Conservation (phyloP, 2,113 vertebrate species). For the Caranx melampygus region DNA sequence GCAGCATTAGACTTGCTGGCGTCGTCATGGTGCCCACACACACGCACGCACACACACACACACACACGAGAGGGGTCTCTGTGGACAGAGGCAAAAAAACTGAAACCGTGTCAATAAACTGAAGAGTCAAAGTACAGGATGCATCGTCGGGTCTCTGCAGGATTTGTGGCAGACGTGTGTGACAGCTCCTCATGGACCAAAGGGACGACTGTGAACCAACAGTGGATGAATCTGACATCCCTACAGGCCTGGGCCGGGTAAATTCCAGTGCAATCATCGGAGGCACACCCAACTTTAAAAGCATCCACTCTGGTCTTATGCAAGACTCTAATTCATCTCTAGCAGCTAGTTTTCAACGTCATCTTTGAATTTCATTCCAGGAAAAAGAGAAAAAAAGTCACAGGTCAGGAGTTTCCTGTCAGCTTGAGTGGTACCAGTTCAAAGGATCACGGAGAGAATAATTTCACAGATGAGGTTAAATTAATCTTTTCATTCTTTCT, state of each 20-base stretch:
- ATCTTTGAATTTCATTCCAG: not conserved
- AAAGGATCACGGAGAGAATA: not conserved
- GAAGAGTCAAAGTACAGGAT: slow-evolving; percentile 3
- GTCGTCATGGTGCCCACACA: not conserved
- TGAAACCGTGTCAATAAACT: slow-evolving; percentile 21
- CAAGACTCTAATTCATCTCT: not conserved
- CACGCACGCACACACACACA: too few relatives aligned
- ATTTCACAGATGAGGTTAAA: slow-evolving; percentile 2
- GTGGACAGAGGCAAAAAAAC: not conserved
- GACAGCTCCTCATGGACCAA: slow-evolving; percentile 13
- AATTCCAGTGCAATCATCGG: not conserved
- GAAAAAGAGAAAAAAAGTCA: not conserved
- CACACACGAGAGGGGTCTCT: not conserved
- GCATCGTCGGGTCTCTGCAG: slow-evolving; percentile 5
- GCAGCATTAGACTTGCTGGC: not conserved
- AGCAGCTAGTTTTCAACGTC: not conserved
- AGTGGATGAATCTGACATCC: slow-evolving; percentile 23
- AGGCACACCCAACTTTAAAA: slow-evolving; percentile 15
- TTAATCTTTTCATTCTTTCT: slow-evolving; percentile 16
- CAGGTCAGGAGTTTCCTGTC: slow-evolving; percentile 22
- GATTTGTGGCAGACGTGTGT: slow-evolving; percentile 4
- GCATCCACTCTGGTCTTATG: not conserved
- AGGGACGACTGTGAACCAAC: slow-evolving; percentile 11
- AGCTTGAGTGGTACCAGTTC: slow-evolving; percentile 6
- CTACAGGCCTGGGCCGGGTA: slow-evolving; percentile 3